phyloP scores from a whole-genome alignment of 2,888 invertebrate species.

The Hydriomena furcata region DNA sequence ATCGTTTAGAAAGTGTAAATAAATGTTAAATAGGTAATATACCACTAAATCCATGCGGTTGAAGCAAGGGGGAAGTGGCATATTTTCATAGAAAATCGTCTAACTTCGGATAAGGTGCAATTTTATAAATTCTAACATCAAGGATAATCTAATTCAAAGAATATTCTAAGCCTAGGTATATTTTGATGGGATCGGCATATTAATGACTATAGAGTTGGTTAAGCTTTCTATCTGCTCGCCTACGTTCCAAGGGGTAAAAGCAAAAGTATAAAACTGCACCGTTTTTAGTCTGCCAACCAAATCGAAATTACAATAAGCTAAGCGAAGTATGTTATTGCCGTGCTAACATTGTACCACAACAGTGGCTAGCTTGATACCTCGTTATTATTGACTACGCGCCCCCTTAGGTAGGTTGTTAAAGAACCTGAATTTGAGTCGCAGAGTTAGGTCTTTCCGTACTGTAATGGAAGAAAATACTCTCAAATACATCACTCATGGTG shows the following conservation, averaged over 20 bases:
- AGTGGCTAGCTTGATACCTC: slow-evolving; percentile 62
- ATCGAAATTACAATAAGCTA: slow-evolving; percentile 68
- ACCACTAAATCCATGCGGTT: slow-evolving; percentile 39
- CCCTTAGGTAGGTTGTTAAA: slow-evolving; percentile 96
- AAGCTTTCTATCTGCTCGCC: neutral
- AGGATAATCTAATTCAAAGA: no score
- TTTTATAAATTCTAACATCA: slow-evolving; percentile 44
- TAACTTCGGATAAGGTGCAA: slow-evolving; percentile 48
- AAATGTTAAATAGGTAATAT: slow-evolving; percentile 53
- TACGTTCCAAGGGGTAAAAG: neutral
- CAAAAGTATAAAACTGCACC: slow-evolving; percentile 66
- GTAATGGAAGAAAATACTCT: slow-evolving; percentile 84
- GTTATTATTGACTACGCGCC: slow-evolving; percentile 90
- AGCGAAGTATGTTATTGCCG: slow-evolving; percentile 77
- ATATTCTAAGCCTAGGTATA: no score
- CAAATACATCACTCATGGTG: slow-evolving; percentile 56
- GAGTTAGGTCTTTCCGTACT: slow-evolving; percentile 98
- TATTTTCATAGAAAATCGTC: slow-evolving; percentile 36
- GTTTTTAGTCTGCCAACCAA: slow-evolving; percentile 63
- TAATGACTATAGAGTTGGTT: neutral
- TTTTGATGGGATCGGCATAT: neutral
- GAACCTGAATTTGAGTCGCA: slow-evolving; percentile 97
- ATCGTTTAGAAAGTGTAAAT: slow-evolving; percentile 50
- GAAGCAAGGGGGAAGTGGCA: slow-evolving; percentile 40
- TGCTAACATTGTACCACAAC: slow-evolving; percentile 64